Evolutionary conservation across 1,140 invertebrate genomes (phyloP), one percentile per base, ranked within the genome.

Genomic region (Rhyacophila brunnea): DNA sequence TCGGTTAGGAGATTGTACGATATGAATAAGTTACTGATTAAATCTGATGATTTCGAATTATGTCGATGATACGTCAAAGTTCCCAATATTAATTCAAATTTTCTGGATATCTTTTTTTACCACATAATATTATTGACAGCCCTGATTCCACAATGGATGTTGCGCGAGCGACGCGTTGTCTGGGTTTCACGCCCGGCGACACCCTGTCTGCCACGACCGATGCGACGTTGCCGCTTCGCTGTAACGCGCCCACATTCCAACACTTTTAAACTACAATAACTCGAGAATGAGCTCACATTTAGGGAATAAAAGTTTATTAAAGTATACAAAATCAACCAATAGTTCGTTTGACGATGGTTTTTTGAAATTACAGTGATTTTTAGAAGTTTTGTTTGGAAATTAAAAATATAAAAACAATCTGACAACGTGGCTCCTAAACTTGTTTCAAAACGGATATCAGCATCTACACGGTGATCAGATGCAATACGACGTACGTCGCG

Each of bases 121-220:
- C 11, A 40, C 15, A 40, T 6, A 40, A 13, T 6, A 13, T 6
- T n/a, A 40, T n/a, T 13, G 38, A 4, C n/a, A 13, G 11, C 15
- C n/a, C n/a, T 40, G 5, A 13, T 15, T 6, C 38, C 38, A 40
- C 15, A 40, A 13, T 40, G 38, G n/a, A 15, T 15, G 38, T 15
- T 54, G 51, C 15, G 11, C 36, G 73, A 84, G 84, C 84, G 85
- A 85, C 85, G 85, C 79, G 80, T 80, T 84, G 83, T 86, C 84
- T 83, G 81, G 81, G 80, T 80, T 75, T 75, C 80, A 72, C 80
- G 83, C 84, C 83, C 86, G 88, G 88, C 87, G 88, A 89, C 89
- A 90, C 87, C 88, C 86, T 90, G 89, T 91, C 89, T 91, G 87
- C 87, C 84, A 80, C 84, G 86, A 85, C 83, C 84, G 79, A 66